Base-by-base conservation (phyloP, 2,888 invertebrate species). In the Pachycephus smyrnensis region DNA sequence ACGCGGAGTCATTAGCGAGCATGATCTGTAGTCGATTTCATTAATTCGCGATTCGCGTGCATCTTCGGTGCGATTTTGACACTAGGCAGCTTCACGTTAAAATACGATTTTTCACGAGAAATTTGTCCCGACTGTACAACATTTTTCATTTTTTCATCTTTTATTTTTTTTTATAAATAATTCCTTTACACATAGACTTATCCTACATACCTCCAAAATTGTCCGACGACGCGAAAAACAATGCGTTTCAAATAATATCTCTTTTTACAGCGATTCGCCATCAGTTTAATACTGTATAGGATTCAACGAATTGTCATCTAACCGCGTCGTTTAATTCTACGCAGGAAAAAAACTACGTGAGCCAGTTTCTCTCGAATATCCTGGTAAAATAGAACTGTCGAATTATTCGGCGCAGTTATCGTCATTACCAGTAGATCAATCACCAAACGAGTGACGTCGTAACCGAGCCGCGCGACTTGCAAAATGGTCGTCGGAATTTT, bases 241-340 rank as follows among this genome's bases (percentile, higher is more conserved):
- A 23, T 55, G 80, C 78, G 78, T 76, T 78, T 81, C 80, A 78
- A 77, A 80, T 80, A 82, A 75, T 76, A 80, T 77, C 36, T 79
- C 85, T 83, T 82, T 80, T 86, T 84, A 84, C 84, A 82, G 86
- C 83, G 55, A 55, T 23, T 55, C 23, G 55, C 55, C 55, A 55
- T 55, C 55, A 55, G 55, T 83, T 87, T 90, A 90, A 90, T 90
- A 90, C 90, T 90, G 90, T 86, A 87, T 55, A 55, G 23, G 23
- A 15, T 55, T 55, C 55, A 23, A 55, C 23, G 55, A 55, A 55
- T 55, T 55, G 9, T 55, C 55, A 55, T 55, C 55, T 23, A 55
- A 40, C 40, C 40, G 6, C 55, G 55, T 23, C 23, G 23, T 55
- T 23, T 55, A 9, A 9, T 9, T 55, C 23, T 23, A 55, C 23